Evolutionary conservation across 23 tunicate species (phyloP).

Genomic region (Trididemnum miniatum): DNA sequence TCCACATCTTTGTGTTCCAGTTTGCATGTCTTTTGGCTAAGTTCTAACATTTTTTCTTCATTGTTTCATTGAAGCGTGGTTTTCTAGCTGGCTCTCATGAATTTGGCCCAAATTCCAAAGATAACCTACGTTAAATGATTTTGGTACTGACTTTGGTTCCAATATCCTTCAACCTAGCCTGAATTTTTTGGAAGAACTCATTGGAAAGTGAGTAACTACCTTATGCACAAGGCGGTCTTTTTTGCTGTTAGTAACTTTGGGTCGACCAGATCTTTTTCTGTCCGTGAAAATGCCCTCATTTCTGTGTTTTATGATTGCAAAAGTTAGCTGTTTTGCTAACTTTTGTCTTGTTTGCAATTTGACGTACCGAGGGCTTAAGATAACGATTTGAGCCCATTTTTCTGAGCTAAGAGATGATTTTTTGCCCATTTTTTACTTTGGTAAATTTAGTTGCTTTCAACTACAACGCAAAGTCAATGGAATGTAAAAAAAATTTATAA

Average conservation of each 20-base stretch:
- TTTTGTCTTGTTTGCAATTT: constrained; percentile 26
- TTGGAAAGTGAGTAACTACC: constrained; percentile 27
- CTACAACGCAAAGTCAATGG: background rate
- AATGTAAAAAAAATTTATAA: background rate
- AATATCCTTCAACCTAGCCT: constrained; percentile 7
- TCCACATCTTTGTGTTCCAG: constrained; percentile 5
- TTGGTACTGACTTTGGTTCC: constrained; percentile 24
- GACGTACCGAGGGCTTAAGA: constrained; percentile 32
- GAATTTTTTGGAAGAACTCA: constrained; percentile 31
- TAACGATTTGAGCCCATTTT: constrained; percentile 40
- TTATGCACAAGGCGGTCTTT: constrained; percentile 23
- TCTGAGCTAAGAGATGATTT: constrained; percentile 20
- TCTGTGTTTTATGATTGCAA: constrained; percentile 35
- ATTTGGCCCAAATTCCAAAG: constrained; percentile 5
- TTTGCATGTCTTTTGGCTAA: constrained; percentile 11
- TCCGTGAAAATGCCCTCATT: constrained; percentile 33
- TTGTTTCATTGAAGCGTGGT: constrained; percentile 26
- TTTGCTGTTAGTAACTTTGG: constrained; percentile 35
- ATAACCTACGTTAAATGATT: constrained; percentile 22
- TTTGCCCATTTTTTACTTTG: constrained; percentile 23
- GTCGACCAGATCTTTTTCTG: constrained; percentile 38
- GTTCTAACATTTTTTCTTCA: background rate
- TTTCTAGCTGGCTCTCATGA: constrained; percentile 11
- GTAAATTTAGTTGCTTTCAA: constrained; percentile 7
- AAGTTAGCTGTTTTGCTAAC: constrained; percentile 23